phyloP scores from a whole-genome alignment of 92 coral and sea anemone species.

The Umimayanthus kanabou region DNA sequence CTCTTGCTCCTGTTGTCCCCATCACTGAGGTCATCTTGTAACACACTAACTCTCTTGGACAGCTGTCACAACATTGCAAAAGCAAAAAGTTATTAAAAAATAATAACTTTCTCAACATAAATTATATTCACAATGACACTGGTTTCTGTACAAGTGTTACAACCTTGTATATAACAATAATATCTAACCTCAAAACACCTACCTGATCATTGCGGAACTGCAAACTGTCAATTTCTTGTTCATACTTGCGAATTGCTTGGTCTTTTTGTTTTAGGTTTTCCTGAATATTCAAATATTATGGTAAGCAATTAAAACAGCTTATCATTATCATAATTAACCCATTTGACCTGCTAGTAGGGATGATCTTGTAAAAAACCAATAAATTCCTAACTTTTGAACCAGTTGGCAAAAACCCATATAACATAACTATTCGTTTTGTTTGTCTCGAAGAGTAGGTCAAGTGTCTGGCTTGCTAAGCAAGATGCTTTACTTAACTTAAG shows the following conservation, averaged over 20 bases:
- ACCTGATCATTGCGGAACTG: slow-evolving; percentile 99
- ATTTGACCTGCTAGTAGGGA: too few species aligned
- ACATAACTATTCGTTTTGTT: too few species aligned
- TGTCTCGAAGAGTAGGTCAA: too few species aligned
- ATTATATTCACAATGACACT: not conserved
- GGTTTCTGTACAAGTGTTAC: too few species aligned
- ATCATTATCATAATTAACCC: too few species aligned
- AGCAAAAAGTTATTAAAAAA: not conserved
- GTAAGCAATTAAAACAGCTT: not conserved
- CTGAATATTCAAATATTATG: slow-evolving; percentile 38
- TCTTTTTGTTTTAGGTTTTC: slow-evolving; percentile 86
- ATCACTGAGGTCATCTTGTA: slow-evolving; percentile 93
- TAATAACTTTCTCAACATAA: not conserved
- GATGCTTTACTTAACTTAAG: too few species aligned
- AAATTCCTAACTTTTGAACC: too few species aligned
- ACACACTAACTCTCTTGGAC: slow-evolving; percentile 88
- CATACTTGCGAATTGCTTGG: slow-evolving; percentile 94
- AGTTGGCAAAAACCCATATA: too few species aligned
- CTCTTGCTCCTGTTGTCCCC: slow-evolving; percentile 74
- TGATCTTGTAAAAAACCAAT: too few species aligned
- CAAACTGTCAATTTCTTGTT: slow-evolving; percentile 96
- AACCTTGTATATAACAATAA: too few species aligned
- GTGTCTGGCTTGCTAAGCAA: too few species aligned
- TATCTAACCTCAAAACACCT: not conserved
- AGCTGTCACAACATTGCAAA: slow-evolving; percentile 53